Evolutionary conservation across 2,113 vertebrate species (phyloP).

Genomic region (Lepus europaeus): DNA sequence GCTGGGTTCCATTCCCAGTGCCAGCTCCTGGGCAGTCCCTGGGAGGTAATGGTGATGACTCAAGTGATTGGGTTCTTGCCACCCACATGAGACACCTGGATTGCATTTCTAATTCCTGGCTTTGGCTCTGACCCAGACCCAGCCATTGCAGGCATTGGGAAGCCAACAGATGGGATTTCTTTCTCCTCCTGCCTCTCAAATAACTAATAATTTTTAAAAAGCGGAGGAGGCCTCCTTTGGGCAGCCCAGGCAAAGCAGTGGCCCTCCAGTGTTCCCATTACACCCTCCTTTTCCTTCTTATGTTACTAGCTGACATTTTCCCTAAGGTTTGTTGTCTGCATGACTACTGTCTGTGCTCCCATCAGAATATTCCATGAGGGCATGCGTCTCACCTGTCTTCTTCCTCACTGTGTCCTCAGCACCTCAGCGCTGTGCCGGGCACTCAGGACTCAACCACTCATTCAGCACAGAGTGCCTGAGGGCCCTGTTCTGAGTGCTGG

Average conservation of each 20-base stretch:
- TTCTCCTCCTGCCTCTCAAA: no score
- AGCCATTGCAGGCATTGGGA: no score
- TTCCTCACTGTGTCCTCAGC: background rate
- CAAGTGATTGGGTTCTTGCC: no score
- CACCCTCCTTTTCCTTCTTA: background rate
- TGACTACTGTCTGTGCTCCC: background rate
- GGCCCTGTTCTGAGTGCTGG: background rate
- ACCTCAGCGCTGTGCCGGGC: background rate
- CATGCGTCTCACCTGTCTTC: background rate
- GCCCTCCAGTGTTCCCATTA: background rate
- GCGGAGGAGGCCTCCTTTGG: background rate
- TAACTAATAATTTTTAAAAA: no score
- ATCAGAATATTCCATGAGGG: background rate
- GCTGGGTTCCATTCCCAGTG: no score
- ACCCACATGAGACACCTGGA: no score
- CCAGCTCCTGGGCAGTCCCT: no score
- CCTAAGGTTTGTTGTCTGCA: background rate
- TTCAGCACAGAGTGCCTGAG: background rate
- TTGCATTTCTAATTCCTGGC: no score
- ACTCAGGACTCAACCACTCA: background rate
- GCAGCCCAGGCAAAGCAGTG: background rate
- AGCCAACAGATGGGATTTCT: no score
- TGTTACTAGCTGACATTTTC: background rate
- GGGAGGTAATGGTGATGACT: no score
- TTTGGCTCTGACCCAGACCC: no score